phyloP scores from a whole-genome alignment of 2,113 vertebrate species.

The Andinoacara biseriatus region DNA sequence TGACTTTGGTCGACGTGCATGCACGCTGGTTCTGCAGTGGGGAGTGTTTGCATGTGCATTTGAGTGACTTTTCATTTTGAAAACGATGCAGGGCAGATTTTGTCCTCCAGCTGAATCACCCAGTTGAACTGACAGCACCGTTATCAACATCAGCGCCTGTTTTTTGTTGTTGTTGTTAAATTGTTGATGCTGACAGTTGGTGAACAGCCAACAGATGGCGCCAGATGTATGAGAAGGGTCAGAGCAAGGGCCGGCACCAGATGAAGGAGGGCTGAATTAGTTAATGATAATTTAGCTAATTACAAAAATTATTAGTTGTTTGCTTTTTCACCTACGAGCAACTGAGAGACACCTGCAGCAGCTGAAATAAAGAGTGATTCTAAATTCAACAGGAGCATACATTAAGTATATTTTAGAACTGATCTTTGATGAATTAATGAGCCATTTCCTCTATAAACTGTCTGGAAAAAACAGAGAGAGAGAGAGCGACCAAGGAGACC shows the following conservation, averaged over 20 bases:
- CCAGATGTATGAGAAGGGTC: conserved; percentile 57
- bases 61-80: background rate
- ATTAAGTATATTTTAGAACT: background rate
- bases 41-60: background rate
- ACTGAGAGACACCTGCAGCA: conserved; percentile 3
- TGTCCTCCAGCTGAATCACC: background rate
- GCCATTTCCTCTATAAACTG: background rate
- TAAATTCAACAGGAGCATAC: background rate
- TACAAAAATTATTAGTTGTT: conserved; percentile 10
- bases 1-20: conserved; percentile 5
- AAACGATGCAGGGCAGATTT: background rate
- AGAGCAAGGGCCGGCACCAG: background rate
- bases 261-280: background rate
- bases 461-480: too few species aligned
- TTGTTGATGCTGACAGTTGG: background rate
- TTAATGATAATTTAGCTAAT: conserved; percentile 17
- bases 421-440: background rate
- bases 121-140: background rate
- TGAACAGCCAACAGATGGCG: conserved; percentile 72
- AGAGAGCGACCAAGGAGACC: background rate
- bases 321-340: background rate
- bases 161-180: background rate
- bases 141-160: background rate
- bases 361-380: background rate
- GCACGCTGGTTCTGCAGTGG: background rate